phyloP scores from a whole-genome alignment of 1,140 invertebrate species.

The Portunus trituberculatus region DNA sequence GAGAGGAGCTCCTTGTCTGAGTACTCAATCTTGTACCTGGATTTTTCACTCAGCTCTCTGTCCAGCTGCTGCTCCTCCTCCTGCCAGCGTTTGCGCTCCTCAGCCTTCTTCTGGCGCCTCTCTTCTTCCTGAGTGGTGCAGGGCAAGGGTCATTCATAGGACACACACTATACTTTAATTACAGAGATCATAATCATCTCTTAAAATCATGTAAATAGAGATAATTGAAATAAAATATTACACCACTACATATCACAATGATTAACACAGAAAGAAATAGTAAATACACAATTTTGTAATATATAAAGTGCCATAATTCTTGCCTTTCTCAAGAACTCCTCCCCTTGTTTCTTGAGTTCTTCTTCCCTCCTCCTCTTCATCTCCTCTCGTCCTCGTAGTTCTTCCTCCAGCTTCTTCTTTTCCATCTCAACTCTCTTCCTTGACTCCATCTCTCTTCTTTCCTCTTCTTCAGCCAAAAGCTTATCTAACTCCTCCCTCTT shows the following conservation, averaged over 20 bases:
- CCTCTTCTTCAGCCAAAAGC: conserved; percentile 41
- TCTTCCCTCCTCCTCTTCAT: conserved; percentile 49
- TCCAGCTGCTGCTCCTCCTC: conserved; percentile 73
- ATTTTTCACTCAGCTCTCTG: conserved; percentile 61
- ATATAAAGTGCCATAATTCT: not conserved
- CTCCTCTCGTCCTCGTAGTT: not conserved
- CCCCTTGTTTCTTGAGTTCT: conserved; percentile 50
- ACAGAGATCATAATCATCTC: no score
- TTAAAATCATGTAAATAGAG: no score
- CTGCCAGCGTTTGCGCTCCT: conserved; percentile 62
- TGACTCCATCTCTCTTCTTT: conserved; percentile 66
- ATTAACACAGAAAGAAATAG: no score
- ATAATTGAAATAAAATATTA: no score
- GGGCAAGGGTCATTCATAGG: no score
- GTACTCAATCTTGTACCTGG: conserved; percentile 60
- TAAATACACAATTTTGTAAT: no score
- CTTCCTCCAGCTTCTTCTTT: conserved; percentile 76
- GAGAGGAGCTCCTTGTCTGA: conserved; percentile 65
- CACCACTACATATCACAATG: no score
- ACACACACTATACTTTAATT: no score
- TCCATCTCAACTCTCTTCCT: conserved; percentile 68
- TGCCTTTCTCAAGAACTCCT: conserved; percentile 44
- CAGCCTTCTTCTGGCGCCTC: conserved; percentile 51
- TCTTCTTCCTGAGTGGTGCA: conserved; percentile 71
- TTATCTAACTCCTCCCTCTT: conserved; percentile 29